These are phyloP conservation scores for Propithecus coquereli DNA, from an alignment of 2,113 vertebrate genomes.

Conservation along the genomic window DNA sequence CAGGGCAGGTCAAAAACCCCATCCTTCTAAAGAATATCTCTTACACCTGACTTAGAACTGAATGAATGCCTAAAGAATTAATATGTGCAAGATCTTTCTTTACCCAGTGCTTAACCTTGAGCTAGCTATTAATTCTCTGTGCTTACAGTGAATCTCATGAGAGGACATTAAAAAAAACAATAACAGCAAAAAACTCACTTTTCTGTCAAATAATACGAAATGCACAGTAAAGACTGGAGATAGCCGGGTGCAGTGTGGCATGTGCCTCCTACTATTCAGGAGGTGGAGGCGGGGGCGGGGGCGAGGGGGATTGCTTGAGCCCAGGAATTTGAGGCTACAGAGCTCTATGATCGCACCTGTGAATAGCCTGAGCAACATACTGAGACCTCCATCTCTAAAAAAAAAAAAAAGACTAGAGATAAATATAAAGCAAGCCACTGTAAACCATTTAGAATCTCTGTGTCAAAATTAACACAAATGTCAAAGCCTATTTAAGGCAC, in stretches of 20 bases:
- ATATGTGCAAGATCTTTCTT: neutral
- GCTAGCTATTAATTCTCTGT: neutral
- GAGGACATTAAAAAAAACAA: neutral
- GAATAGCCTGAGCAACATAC: neutral
- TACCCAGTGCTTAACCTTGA: neutral
- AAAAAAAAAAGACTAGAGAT: neutral
- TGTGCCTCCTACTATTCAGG: neutral
- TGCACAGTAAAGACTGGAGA: neutral
- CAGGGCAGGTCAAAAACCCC: neutral
- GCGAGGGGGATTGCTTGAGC: neutral
- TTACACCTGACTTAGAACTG: neutral
- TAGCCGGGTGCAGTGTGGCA: neutral
- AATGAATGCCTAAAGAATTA: neutral
- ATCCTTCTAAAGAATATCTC: neutral
- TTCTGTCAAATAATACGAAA: slow-evolving; percentile 2
- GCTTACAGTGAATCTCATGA: neutral
- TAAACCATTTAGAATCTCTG: neutral
- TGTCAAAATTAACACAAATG: neutral
- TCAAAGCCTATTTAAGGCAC: neutral
- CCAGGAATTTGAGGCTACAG: neutral
- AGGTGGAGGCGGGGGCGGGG: neutral
- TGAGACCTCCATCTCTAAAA: too few relatives aligned
- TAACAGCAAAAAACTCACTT: neutral
- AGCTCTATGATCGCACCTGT: neutral
- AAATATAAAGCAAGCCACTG: neutral